These are phyloP conservation scores for Drosophila sulfurigaster DNA, from an alignment of 1,140 invertebrate genomes.

Conservation along the genomic window DNA sequence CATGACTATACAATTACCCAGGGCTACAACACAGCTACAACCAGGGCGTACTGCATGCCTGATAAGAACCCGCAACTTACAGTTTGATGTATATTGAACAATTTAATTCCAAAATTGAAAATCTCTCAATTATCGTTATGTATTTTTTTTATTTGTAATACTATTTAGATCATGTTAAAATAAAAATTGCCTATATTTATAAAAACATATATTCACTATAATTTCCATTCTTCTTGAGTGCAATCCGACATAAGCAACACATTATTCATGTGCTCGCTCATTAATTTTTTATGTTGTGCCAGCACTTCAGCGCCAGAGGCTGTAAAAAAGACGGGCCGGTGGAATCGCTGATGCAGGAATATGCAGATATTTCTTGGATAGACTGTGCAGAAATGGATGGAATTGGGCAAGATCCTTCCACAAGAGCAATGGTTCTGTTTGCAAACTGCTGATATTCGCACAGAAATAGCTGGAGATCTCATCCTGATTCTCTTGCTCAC, in stretches of 20 bases:
- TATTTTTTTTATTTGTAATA: background rate
- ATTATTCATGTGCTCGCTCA: conserved; percentile 38
- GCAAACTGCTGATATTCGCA: conserved; percentile 41
- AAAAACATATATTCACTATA: conserved; percentile 31
- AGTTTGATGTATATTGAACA: background rate
- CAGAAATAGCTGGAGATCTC: conserved; percentile 55
- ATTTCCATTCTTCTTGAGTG: conserved; percentile 46
- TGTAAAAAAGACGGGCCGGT: conserved; percentile 33
- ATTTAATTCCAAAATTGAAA: background rate
- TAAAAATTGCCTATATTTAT: conserved; percentile 1
- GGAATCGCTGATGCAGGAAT: conserved; percentile 53
- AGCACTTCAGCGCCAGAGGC: background rate
- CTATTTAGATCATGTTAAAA: background rate
- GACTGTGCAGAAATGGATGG: conserved; percentile 51
- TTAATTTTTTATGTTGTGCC: conserved; percentile 13
- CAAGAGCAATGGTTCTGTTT: conserved; percentile 43
- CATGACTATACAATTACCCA: background rate
- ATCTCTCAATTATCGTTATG: background rate
- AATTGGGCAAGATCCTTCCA: conserved; percentile 51
- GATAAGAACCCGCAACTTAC: background rate
- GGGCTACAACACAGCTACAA: background rate
- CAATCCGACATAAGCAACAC: conserved; percentile 49
- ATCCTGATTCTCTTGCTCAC: conserved; percentile 34
- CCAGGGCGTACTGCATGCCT: background rate
- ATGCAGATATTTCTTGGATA: conserved; percentile 55